These are phyloP conservation scores for Halictus quadricinctus DNA, from an alignment of 2,888 invertebrate genomes.

Conservation along the genomic window DNA sequence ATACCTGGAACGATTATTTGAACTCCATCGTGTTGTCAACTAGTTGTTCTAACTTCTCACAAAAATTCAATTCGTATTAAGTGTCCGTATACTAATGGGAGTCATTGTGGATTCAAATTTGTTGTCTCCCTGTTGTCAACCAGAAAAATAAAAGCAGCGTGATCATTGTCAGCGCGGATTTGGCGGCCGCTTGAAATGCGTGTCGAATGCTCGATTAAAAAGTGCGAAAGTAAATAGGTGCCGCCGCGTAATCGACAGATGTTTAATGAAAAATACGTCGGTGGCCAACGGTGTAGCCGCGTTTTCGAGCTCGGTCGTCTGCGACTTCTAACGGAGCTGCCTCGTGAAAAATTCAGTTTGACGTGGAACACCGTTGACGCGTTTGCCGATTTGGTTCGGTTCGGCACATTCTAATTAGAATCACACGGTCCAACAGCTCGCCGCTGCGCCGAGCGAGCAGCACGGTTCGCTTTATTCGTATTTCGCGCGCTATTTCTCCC, in stretches of 20 bases:
- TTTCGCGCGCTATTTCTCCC: slow-evolving; percentile 69
- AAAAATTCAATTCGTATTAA: no score
- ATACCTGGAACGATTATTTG: no score
- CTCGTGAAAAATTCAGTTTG: slow-evolving; percentile 22
- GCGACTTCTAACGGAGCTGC: background rate
- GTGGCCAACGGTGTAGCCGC: background rate
- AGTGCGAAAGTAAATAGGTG: background rate
- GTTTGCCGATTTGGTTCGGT: slow-evolving; percentile 13
- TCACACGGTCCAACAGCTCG: slow-evolving; percentile 9
- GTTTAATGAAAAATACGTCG: slow-evolving; percentile 3
- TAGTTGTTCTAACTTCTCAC: no score
- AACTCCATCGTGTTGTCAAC: no score
- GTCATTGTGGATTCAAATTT: background rate
- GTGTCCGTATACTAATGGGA: no score
- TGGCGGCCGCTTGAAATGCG: background rate
- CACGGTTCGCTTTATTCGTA: slow-evolving; percentile 66
- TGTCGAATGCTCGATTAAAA: background rate
- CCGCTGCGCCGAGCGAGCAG: background rate
- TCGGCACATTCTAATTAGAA: slow-evolving; percentile 60
- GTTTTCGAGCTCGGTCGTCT: background rate
- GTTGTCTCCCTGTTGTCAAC: background rate
- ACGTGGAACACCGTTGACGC: background rate
- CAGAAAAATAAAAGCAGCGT: rapidly evolving
- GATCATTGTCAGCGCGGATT: background rate
- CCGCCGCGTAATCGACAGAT: background rate